These are phyloP conservation scores for Drosophila erecta DNA, from an alignment of 1,140 invertebrate species.

Conservation along the genomic window DNA sequence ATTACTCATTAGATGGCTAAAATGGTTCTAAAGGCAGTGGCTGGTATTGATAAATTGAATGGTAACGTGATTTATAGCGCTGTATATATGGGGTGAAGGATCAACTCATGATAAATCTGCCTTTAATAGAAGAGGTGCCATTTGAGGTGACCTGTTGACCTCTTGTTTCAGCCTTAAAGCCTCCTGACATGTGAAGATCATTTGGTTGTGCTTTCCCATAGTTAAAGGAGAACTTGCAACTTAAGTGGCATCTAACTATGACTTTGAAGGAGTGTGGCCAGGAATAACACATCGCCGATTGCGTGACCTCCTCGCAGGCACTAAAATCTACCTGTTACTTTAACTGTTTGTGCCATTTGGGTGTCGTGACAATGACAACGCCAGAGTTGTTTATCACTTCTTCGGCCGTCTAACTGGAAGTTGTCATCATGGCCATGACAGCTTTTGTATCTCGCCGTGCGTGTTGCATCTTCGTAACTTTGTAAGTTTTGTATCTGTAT, in stretches of 20 bases:
- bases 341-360: conserved; percentile 70
- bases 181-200: too few species aligned
- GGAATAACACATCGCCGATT: conserved; percentile 27
- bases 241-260: neutral
- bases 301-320: conserved; percentile 48
- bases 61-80: neutral
- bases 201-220: neutral
- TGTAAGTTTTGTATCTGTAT: conserved; percentile 13
- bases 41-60: neutral
- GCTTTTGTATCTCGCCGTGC: conserved; percentile 38
- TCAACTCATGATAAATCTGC: neutral
- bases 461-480: conserved; percentile 10
- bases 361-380: conserved; percentile 67
- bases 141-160: too few species aligned
- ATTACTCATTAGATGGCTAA: neutral
- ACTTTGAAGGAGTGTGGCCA: neutral
- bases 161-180: too few species aligned
- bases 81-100: neutral
- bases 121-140: too few species aligned
- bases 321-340: conserved; percentile 47
- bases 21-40: neutral
- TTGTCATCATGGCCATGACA: conserved; percentile 68
- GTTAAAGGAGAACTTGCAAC: neutral
- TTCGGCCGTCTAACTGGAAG: conserved; percentile 62
- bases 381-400: conserved; percentile 51